A percentile compares a stretch with the other conserved stretches of the same genome.
phyloP scores from a whole-genome alignment of 2,888 invertebrate genomes.

The Neoaliturus tenellus region DNA sequence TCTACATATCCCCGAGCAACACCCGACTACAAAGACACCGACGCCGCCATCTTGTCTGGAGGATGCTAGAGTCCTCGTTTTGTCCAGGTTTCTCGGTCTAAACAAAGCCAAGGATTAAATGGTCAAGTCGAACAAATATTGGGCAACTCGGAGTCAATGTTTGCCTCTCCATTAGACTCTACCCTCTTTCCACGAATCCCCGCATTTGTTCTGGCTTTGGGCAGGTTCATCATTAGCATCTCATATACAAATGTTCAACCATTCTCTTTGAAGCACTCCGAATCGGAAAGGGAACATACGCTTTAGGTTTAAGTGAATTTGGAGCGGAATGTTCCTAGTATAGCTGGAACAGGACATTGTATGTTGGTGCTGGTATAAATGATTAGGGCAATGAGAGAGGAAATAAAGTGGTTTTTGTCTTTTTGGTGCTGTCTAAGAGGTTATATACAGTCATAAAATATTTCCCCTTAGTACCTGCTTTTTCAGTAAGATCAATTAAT shows the following conservation, averaged over 20 bases:
- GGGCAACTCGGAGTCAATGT: constrained; percentile 44
- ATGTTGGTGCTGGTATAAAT: too few species aligned
- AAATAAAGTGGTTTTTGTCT: too few species aligned
- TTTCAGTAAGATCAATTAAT: too few species aligned
- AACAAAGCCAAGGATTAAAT: constrained; percentile 51
- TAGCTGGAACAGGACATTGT: too few species aligned
- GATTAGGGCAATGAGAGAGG: too few species aligned
- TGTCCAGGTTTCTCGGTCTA: constrained; percentile 24
- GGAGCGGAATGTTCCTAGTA: too few species aligned
- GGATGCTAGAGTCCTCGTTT: constrained; percentile 13
- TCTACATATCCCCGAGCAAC: neutral
- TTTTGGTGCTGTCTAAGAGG: too few species aligned
- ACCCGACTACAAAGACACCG: constrained; percentile 41
- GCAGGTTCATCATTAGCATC: constrained; percentile 42
- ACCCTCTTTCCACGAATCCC: constrained; percentile 31
- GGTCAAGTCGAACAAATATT: constrained; percentile 49
- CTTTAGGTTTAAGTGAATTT: too few species aligned
- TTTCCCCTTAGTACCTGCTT: too few species aligned
- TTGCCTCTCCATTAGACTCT: constrained; percentile 39
- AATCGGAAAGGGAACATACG: too few species aligned
- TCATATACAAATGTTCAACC: neutral
- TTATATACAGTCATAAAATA: too few species aligned
- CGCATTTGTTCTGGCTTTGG: constrained; percentile 23
- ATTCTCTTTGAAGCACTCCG: constrained; percentile 16
- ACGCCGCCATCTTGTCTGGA: constrained; percentile 20